Conservation (phyloP, 2,888 invertebrate species). For the Tholera decimalis region DNA sequence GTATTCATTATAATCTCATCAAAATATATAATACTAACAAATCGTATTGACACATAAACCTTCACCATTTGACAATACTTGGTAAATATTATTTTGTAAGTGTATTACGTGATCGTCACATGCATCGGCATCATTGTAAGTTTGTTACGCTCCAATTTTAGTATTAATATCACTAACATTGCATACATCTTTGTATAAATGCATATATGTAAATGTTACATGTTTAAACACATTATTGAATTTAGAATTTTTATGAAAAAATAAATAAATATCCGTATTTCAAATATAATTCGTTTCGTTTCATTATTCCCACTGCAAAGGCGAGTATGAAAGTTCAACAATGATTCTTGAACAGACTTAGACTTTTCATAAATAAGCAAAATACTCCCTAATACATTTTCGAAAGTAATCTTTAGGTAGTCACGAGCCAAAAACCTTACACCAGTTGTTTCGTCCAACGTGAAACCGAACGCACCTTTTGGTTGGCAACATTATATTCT, state of each 20-base stretch:
- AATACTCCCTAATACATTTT: too few relatives aligned
- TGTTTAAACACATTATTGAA: conserved; percentile 92
- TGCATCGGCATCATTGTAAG: conserved; percentile 80
- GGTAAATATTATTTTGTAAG: conserved; percentile 90
- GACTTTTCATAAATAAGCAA: too few relatives aligned
- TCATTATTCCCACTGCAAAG: conserved; percentile 72
- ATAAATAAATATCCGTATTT: conserved; percentile 92
- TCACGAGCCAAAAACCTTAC: too few relatives aligned
- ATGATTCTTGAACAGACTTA: too few relatives aligned
- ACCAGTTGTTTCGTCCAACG: too few relatives aligned
- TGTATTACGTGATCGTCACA: conserved; percentile 87
- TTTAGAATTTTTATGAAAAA: conserved; percentile 92
- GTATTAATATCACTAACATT: conserved; percentile 90
- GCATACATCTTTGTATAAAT: conserved; percentile 92
- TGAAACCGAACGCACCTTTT: too few relatives aligned
- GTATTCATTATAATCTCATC: conserved; percentile 83
- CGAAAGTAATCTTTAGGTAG: too few relatives aligned
- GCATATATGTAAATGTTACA: conserved; percentile 92
- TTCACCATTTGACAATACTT: conserved; percentile 91
- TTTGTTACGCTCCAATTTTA: conserved; percentile 90
- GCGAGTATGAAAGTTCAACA: too few relatives aligned
- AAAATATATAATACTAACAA: conserved; percentile 70
- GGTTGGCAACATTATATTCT: too few relatives aligned
- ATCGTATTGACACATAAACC: conserved; percentile 78
- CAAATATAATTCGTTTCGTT: conserved; percentile 89